phyloP scores from a whole-genome alignment of 2,888 invertebrate species.

The Saturnia pavonia region DNA sequence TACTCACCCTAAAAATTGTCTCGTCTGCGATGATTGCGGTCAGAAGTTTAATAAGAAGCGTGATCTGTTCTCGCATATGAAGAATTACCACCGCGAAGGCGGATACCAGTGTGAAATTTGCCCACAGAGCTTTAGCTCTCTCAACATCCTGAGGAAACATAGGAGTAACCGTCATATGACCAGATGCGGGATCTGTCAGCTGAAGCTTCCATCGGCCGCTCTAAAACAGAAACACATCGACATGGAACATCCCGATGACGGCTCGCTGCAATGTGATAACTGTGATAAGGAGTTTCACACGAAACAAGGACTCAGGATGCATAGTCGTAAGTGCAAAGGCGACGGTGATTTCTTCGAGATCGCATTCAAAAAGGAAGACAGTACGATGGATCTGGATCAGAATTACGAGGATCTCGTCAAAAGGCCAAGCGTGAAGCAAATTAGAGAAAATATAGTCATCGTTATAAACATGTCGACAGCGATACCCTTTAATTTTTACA shows the following conservation, averaged over 20 bases:
- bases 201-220: constrained; percentile 66
- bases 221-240: constrained; percentile 71
- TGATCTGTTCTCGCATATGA: constrained; percentile 71
- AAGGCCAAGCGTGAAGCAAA: constrained; percentile 69
- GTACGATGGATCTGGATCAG: constrained; percentile 59
- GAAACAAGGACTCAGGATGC: constrained; percentile 71
- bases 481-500: constrained; percentile 74
- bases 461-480: constrained; percentile 76
- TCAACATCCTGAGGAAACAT: constrained; percentile 70
- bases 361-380: constrained; percentile 60
- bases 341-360: constrained; percentile 52
- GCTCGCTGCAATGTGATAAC: constrained; percentile 63
- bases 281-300: constrained; percentile 72
- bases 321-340: constrained; percentile 64
- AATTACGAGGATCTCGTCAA: constrained; percentile 54
- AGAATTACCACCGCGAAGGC: constrained; percentile 74
- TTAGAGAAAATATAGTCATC: constrained; percentile 67
- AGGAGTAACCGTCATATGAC: constrained; percentile 66
- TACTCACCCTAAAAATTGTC: constrained; percentile 69
- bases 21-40: constrained; percentile 69
- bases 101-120: constrained; percentile 70
- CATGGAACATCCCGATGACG: constrained; percentile 70
- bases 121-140: constrained; percentile 59
- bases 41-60: constrained; percentile 73
- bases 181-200: constrained; percentile 62